Conservation (phyloP, 2,113 vertebrate species). For the Neopipo cinnamomea region DNA sequence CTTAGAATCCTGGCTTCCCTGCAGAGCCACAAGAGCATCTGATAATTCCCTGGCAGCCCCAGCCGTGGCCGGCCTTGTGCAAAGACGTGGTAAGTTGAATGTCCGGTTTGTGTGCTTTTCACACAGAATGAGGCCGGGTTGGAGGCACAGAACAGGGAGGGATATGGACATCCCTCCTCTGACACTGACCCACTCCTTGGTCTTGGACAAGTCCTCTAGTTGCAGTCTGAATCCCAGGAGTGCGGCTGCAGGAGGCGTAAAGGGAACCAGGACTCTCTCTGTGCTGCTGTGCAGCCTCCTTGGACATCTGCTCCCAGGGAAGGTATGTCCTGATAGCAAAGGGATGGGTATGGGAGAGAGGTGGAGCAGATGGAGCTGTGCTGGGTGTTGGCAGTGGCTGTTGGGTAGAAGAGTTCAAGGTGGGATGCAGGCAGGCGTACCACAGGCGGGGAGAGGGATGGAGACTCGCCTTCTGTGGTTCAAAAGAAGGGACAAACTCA, state of each 20-base stretch:
- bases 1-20: constrained; percentile 23
- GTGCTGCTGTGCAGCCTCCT: background rate
- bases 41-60: constrained; percentile 17
- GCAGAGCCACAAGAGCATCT: constrained; percentile 16
- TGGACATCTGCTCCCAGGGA: background rate
- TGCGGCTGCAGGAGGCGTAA: background rate
- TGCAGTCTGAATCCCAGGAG: background rate
- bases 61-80: background rate
- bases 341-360: background rate
- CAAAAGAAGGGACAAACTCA: background rate
- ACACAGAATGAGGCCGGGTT: background rate
- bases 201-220: background rate
- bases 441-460: background rate
- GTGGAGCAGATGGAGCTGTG: background rate
- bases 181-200: background rate
- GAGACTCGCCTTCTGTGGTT: background rate
- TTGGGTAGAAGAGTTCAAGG: background rate
- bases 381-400: background rate
- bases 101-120: background rate
- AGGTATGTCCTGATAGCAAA: background rate
- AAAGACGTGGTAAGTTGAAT: background rate
- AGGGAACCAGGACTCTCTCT: background rate
- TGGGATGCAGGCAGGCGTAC: background rate
- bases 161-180: background rate
- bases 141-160: background rate